These are phyloP conservation scores for Acomys russatus DNA, from an alignment of 2,797 vertebrate species.

Conservation along the genomic window DNA sequence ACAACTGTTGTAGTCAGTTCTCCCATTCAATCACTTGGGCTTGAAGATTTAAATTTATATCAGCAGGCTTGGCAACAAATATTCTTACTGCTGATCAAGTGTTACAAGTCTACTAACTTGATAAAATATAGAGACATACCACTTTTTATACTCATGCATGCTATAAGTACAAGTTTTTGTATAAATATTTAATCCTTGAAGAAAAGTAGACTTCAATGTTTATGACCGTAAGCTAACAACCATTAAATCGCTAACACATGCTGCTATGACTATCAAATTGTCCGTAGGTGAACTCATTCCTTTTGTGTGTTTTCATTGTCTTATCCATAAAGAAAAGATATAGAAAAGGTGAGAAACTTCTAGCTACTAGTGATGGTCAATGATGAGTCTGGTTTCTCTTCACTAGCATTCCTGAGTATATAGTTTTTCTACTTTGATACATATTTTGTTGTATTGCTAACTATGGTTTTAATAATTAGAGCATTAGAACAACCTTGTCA, in stretches of 20 bases:
- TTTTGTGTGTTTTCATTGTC: not conserved
- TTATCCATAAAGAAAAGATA: not conserved
- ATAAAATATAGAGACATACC: not conserved
- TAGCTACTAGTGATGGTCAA: not conserved
- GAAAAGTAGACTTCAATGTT: not conserved
- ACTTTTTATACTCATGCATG: not conserved
- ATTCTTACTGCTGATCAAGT: not conserved
- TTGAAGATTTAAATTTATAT: not conserved
- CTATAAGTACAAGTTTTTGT: not conserved
- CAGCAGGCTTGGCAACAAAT: not conserved
- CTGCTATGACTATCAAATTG: not conserved
- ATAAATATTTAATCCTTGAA: not conserved
- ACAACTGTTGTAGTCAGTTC: not conserved
- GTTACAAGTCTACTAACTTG: not conserved
- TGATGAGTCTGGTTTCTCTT: not conserved
- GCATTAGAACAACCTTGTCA: not conserved
- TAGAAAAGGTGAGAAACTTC: not conserved
- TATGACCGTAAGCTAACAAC: not conserved
- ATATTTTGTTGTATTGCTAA: not conserved
- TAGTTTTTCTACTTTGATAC: not conserved
- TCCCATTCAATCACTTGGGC: not conserved
- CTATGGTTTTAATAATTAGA: slow-evolving; percentile 8
- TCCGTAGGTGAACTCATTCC: not conserved
- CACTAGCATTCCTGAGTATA: not conserved
- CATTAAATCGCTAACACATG: not conserved